Base-by-base conservation (phyloP, 2,113 vertebrate species). In the Nothoprocta perdicaria region DNA sequence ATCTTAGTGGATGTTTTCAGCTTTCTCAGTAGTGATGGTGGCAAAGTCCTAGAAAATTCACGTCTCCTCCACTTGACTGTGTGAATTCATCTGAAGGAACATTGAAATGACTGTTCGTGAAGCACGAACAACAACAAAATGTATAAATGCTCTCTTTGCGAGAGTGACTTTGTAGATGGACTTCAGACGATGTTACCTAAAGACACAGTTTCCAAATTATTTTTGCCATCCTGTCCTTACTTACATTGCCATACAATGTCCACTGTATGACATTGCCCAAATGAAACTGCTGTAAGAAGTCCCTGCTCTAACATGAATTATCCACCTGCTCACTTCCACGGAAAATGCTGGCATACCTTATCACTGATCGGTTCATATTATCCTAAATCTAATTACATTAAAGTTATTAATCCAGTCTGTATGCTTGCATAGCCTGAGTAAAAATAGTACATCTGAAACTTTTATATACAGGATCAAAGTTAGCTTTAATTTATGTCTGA, bases 81-180 rank as follows among this genome's bases (percentile, higher is more conserved):
- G 66, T 75, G 78, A 94, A 72, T 48, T 86, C 74, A 40, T 57
- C 66, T 81, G 74, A 61, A 90, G 71, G 48, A 93, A 82, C 40
- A 57, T 12, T 55, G 84, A 67, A 91, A 68, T 79, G 53, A 40
- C n/a, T 81, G 48, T 21, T 38, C 8, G 38, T 76, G 48, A 79
- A 58, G 53, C 66, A 69, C 24, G 62, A 79, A 73, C 18, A 67
- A 63, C 27, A 88, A 80, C 55, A 69, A 68, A 18, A 52, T 9
- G 22, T 24, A 31, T 68, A 46, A 48, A 9, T 2, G 0, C 58
- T 40, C 52, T 29, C 15, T 74, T 41, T 67, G 17, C 81, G 53
- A 55, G 53, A 55, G 27, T 55, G 83, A 5, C 23, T 67, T 55
- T 80, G n/a, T 63, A 66, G 31, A 31, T 31, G 41, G 45, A 41